Evolutionary conservation across 2,113 vertebrate species (phyloP).

Genomic region (Nannobrachium achirus): DNA sequence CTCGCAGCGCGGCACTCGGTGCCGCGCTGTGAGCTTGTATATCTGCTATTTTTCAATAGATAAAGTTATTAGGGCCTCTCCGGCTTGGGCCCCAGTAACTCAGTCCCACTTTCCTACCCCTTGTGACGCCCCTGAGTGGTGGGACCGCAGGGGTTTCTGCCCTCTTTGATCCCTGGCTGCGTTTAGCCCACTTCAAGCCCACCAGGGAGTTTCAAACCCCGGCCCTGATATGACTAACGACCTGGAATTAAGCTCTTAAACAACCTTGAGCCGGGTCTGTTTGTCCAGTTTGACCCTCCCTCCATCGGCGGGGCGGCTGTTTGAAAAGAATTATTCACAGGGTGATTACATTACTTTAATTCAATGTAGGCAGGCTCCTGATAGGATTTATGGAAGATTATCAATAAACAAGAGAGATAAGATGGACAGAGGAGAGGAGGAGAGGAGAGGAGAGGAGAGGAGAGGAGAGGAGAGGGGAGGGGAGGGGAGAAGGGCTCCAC

Average conservation of each 20-base stretch:
- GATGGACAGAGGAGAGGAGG: neutral
- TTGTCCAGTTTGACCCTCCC: slow-evolving; percentile 32
- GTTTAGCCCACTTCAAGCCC: too few species aligned
- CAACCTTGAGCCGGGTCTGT: slow-evolving; percentile 44
- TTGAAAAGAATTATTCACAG: slow-evolving; percentile 45
- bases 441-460: neutral
- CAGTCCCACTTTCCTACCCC: too few species aligned
- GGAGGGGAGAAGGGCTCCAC: neutral
- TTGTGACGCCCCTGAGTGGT: too few species aligned
- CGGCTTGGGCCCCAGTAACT: too few species aligned
- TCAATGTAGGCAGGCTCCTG: slow-evolving; percentile 12
- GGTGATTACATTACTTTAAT: slow-evolving; percentile 52
- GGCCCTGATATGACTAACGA: slow-evolving; percentile 24
- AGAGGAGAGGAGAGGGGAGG: slow-evolving; percentile 1
- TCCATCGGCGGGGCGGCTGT: slow-evolving; percentile 37
- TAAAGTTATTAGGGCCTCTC: too few species aligned
- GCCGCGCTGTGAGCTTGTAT: too few species aligned
- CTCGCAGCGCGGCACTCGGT: too few species aligned
- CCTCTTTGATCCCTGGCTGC: too few species aligned
- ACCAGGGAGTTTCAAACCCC: slow-evolving; percentile 12
- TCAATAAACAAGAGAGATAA: neutral
- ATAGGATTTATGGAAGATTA: neutral
- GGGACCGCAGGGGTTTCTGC: too few species aligned
- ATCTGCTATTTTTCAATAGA: too few species aligned
- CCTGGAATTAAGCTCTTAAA: slow-evolving; percentile 64